These are phyloP conservation scores for Lissonota sp. DNA, from an alignment of 2,888 invertebrate genomes.

Conservation along the genomic window DNA sequence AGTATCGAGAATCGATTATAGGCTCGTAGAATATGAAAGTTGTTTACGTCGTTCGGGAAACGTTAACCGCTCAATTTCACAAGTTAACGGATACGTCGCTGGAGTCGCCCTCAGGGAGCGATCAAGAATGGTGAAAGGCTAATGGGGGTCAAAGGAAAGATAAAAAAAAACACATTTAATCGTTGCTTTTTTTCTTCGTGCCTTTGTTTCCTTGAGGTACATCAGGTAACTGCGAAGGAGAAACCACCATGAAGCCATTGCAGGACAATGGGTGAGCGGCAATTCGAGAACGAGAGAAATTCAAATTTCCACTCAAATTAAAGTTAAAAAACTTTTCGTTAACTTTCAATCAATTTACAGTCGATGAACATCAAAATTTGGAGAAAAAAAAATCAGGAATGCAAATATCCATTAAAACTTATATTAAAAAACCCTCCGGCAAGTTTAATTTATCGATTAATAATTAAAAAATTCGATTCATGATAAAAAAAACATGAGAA, in stretches of 20 bases:
- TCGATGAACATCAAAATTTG: too few species aligned
- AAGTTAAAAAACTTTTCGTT: too few species aligned
- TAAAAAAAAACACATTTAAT: constrained; percentile 37
- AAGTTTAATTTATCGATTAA: too few species aligned
- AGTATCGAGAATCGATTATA: too few species aligned
- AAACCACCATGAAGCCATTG: not conserved
- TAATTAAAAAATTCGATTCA: too few species aligned
- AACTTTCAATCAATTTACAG: too few species aligned
- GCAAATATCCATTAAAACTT: too few species aligned
- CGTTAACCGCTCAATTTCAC: constrained; percentile 54
- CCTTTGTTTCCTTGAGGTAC: not conserved
- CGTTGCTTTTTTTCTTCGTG: constrained; percentile 22
- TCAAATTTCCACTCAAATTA: too few species aligned
- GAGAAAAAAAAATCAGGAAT: too few species aligned
- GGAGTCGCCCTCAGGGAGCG: constrained; percentile 22
- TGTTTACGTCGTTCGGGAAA: constrained; percentile 25
- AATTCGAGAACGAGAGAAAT: constrained; percentile 26
- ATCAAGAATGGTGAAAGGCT: constrained; percentile 47
- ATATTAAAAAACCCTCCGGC: too few species aligned
- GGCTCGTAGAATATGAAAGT: constrained; percentile 14
- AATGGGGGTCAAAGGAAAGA: constrained; percentile 23
- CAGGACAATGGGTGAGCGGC: constrained; percentile 3
- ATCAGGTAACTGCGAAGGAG: constrained; percentile 31
- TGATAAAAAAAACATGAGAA: too few species aligned
- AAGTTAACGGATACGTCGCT: constrained; percentile 51